Percentiles rank a stretch among this genome's conserved stretches.
phyloP scores from a whole-genome alignment of 2,888 invertebrate genomes.

The Xestia sexstrigata region DNA sequence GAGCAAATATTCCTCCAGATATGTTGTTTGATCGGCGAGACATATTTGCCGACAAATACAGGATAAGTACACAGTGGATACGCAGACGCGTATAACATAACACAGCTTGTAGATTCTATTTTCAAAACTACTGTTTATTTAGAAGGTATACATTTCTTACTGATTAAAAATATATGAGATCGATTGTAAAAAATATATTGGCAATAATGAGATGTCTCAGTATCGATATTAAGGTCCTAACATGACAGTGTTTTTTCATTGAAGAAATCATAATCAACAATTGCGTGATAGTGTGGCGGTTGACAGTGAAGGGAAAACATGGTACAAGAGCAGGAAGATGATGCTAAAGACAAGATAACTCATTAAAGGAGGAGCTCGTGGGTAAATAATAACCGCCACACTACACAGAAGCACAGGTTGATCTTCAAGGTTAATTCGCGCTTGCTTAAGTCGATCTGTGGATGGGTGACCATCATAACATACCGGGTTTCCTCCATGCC shows the following conservation, averaged over 20 bases:
- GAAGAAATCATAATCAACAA: neutral
- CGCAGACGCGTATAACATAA: slow-evolving; percentile 69
- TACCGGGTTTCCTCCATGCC: too few species aligned
- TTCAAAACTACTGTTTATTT: slow-evolving; percentile 22
- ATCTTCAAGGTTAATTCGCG: too few species aligned
- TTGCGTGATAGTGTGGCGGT: too few species aligned
- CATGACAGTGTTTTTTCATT: neutral
- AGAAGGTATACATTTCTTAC: neutral
- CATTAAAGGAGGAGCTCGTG: too few species aligned
- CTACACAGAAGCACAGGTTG: too few species aligned
- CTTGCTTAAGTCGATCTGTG: too few species aligned
- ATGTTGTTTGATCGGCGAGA: slow-evolving; percentile 89
- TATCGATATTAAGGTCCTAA: neutral
- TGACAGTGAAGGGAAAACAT: too few species aligned
- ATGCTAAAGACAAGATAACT: too few species aligned
- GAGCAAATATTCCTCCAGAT: slow-evolving; percentile 87
- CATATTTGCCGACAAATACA: slow-evolving; percentile 88
- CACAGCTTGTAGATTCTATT: slow-evolving; percentile 56
- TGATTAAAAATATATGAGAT: neutral
- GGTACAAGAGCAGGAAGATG: too few species aligned
- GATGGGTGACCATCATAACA: too few species aligned
- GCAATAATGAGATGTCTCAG: neutral
- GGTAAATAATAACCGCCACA: too few species aligned
- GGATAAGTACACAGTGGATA: slow-evolving; percentile 71
- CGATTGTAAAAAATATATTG: neutral